Evolutionary conservation across 2,797 vertebrate species (phyloP).

Genomic region (Loriculus beryllinus): DNA sequence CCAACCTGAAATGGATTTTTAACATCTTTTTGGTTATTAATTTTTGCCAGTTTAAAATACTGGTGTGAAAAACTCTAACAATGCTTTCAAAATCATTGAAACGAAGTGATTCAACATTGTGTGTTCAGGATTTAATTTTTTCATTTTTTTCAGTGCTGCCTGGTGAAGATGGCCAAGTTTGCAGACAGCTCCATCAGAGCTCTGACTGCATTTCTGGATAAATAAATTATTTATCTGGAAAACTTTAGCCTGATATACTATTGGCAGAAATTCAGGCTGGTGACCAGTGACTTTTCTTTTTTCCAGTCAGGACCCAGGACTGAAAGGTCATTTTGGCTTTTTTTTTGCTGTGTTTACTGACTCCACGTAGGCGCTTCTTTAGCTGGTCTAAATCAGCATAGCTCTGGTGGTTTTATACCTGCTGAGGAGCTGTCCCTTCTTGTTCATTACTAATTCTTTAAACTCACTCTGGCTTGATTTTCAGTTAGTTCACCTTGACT

Average conservation of each 20-base stretch:
- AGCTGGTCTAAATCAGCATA: not conserved
- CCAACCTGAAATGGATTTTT: conserved; percentile 13
- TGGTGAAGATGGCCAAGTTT: not conserved
- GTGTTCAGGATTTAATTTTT: not conserved
- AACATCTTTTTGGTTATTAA: not conserved
- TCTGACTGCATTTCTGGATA: not conserved
- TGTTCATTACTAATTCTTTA: conserved; percentile 51
- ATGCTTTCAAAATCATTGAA: not conserved
- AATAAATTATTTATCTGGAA: not conserved
- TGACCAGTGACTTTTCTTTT: not conserved
- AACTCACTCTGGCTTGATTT: conserved; percentile 56
- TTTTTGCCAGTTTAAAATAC: conserved; percentile 29
- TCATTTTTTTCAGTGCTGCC: not conserved
- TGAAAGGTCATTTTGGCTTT: not conserved
- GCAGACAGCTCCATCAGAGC: not conserved
- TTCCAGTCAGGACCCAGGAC: not conserved
- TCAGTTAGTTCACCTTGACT: conserved; percentile 65
- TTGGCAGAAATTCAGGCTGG: not conserved
- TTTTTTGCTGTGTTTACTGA: not conserved
- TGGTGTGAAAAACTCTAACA: not conserved
- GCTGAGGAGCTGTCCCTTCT: conserved; percentile 43
- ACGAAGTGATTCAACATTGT: not conserved
- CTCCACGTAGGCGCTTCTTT: not conserved
- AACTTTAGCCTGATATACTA: not conserved
- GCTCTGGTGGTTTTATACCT: conserved; percentile 36